phyloP scores from a whole-genome alignment of 2,113 vertebrate species.

The Amia ocellicauda region DNA sequence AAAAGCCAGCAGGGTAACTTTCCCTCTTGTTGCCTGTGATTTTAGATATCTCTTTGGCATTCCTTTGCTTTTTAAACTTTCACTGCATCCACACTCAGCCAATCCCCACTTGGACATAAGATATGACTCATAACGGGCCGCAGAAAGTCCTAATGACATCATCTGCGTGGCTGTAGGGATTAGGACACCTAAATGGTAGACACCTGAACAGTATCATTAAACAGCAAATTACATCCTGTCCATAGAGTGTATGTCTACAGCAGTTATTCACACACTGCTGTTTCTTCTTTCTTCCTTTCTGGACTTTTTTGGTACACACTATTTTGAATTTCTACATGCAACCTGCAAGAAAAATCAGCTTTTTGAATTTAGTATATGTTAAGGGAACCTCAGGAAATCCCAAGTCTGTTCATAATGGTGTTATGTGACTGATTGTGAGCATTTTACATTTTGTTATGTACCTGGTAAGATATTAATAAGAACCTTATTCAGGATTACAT shows the following conservation, averaged over 20 bases:
- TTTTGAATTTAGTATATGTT: too few relatives aligned
- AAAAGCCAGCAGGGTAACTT: not conserved
- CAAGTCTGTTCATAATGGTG: too few relatives aligned
- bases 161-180: constrained; percentile 23
- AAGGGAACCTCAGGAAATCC: too few relatives aligned
- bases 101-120: constrained; percentile 33
- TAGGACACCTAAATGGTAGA: constrained; percentile 44
- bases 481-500: too few relatives aligned
- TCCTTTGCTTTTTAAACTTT: constrained; percentile 44
- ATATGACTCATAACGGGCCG: constrained; percentile 40
- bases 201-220: constrained; percentile 47
- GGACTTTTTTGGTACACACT: too few relatives aligned
- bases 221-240: constrained; percentile 48
- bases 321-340: too few relatives aligned
- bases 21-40: constrained; percentile 21
- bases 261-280: too few relatives aligned
- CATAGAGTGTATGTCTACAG: constrained; percentile 21
- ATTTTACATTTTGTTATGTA: too few relatives aligned
- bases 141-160: constrained; percentile 22
- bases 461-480: too few relatives aligned
- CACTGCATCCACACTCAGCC: not conserved
- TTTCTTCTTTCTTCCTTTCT: too few relatives aligned
- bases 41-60: constrained; percentile 23
- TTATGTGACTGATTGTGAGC: too few relatives aligned
- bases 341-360: too few relatives aligned